Conservation (phyloP, 2,113 vertebrate genomes). For the Aspidoscelis tigris region DNA sequence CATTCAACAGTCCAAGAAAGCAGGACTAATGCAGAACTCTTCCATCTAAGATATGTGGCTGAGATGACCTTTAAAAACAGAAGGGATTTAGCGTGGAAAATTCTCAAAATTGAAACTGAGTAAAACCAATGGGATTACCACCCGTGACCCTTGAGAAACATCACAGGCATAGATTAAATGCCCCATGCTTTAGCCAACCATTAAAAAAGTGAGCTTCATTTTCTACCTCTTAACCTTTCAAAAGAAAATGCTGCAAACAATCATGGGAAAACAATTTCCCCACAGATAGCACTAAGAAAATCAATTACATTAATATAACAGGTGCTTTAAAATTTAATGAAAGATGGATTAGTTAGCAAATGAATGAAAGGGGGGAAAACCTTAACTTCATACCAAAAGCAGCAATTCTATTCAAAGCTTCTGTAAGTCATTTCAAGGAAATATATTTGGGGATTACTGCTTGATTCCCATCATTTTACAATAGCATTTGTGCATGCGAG, state of each 20-base stretch:
- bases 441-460: slow-evolving; percentile 7
- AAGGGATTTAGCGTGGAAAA: neutral
- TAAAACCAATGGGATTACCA: slow-evolving; percentile 26
- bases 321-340: slow-evolving; percentile 61
- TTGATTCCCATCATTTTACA: slow-evolving; percentile 24
- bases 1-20: neutral
- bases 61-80: slow-evolving; percentile 4
- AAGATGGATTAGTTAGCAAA: slow-evolving; percentile 58
- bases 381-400: slow-evolving; percentile 32
- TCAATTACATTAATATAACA: slow-evolving; percentile 59
- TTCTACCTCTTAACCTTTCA: slow-evolving; percentile 47
- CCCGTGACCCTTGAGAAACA: slow-evolving; percentile 8
- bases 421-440: slow-evolving; percentile 31
- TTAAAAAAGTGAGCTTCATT: slow-evolving; percentile 20
- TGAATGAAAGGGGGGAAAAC: neutral
- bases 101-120: slow-evolving; percentile 32
- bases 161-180: neutral
- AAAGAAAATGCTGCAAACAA: slow-evolving; percentile 59
- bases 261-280: slow-evolving; percentile 44
- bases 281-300: slow-evolving; percentile 51
- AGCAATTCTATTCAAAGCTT: neutral
- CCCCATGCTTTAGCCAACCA: neutral
- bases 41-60: neutral
- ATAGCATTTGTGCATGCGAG: neutral
- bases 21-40: neutral